phyloP scores from a whole-genome alignment of 2,113 vertebrate genomes.

The Chascanopsetta lugubris region DNA sequence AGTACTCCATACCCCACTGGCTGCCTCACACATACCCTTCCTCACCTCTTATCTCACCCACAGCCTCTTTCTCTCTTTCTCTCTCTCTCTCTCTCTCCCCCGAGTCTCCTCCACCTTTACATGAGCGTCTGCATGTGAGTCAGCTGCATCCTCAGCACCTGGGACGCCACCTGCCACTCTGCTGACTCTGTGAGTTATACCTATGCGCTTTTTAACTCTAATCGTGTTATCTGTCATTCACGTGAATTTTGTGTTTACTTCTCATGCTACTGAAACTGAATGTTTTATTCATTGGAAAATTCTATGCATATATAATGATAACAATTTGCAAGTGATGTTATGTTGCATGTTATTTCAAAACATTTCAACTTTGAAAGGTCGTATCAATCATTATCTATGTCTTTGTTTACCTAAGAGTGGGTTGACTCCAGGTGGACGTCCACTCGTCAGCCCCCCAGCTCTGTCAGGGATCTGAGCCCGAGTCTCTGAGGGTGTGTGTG shows the following conservation, averaged over 20 bases:
- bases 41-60: constrained; percentile 45
- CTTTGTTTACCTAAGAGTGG: not conserved
- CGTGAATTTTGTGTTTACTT: not conserved
- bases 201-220: not conserved
- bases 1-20: constrained; percentile 49
- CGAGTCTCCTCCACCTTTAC: constrained; percentile 7
- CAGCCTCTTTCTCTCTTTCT: constrained; percentile 33
- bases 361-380: not conserved
- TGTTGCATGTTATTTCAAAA: not conserved
- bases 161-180: constrained; percentile 51
- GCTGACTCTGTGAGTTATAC: constrained; percentile 60
- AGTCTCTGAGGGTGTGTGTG: constrained; percentile 17
- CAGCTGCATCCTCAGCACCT: constrained; percentile 63
- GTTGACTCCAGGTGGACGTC: not conserved
- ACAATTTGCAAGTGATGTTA: too few relatives aligned
- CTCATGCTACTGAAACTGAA: not conserved
- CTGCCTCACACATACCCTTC: constrained; percentile 47
- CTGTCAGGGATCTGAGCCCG: not conserved
- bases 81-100: not conserved
- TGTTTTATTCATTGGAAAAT: not conserved
- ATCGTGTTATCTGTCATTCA: not conserved
- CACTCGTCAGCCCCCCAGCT: not conserved
- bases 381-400: not conserved
- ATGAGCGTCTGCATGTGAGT: constrained; percentile 46
- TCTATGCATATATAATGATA: too few relatives aligned